Evolutionary conservation across 2,113 vertebrate genomes (phyloP), one percentile per base, ranked within the genome.

Genomic region (Myiagra hebetior): DNA sequence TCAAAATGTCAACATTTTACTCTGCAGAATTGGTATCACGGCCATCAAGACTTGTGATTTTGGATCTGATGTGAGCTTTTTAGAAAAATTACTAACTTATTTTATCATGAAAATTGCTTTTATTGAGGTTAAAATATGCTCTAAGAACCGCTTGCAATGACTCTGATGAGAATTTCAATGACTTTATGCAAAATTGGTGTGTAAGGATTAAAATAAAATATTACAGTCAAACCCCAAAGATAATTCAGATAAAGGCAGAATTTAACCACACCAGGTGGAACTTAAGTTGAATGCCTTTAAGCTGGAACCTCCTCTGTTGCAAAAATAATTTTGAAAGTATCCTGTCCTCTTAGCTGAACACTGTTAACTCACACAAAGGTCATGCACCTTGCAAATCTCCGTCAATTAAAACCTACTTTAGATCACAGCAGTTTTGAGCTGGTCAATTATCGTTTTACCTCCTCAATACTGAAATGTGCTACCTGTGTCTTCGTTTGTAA

Each of bases 361-460:
- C 20, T 49, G 60, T 83, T 87, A 96, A 49, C 68, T 69, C 70
- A 41, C 49, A 82, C 33, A 59, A 53, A 13, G 30, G 35, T 72
- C 81, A 79, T 7, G 18, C 39, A 82, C 52, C 65, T 83, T 57
- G 64, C 41, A 95, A 91, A 95, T 80, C 90, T 73, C 89, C 69
- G 52, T 64, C 90, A 93, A 68, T 96, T 93, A 95, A 90, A 96
- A 91, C 65, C 76, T 50, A 30, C 65, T 93, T 88, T 86, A 80
- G 95, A 85, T 56, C 70, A 64, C 63, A 84, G 90, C 76, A 87
- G n/a, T 62, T 91, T 23, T 82, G 73, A 92, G 81, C 22, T 3
- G 23, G 59, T 55, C 57, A 57, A 52, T 95, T 96, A 93, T 72
- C 52, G 77, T 91, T 96, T 91, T 85, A 52, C 85, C n/a, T 95